Evolutionary conservation across 2,113 vertebrate genomes (phyloP), one percentile per base, ranked within the genome.

Genomic region (Callospermophilus lateralis): DNA sequence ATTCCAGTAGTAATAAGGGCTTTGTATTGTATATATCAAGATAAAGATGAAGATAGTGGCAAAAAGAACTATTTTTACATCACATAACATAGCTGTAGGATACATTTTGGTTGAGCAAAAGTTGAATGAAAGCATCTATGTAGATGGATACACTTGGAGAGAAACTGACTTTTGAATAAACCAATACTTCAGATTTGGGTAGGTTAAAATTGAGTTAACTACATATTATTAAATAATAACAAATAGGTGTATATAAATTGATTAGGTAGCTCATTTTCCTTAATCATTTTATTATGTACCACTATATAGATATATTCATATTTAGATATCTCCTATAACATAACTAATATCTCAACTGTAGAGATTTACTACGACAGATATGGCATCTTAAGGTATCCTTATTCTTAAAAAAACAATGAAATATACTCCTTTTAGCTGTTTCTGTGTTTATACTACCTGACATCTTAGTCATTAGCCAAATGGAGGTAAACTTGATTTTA

Each of bases 381-480:
- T 68, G 7, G 9, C 37, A 80, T 48, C 6, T 65, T 81, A 68
- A 84, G 74, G 68, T 48, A 30, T 61, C n/a, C 3, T 42, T 80
- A 77, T 74, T 81, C 5, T n/a, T 61, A 79, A 53, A 19, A 13
- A 84, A 89, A 85, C 10, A 63, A 61, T 67, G 63, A 76, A 84
- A 84, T 85, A 74, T 51, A 42, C 0, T n/a, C 22, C 80, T 26
- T 84, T 87, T 51, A 68, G 13, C 4, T 68, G 63, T 67, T 74
- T 70, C 37, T 84, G 20, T 58, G n/a, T 90, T 86, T 48, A 39
- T 0, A 65, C 12, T 37, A 70, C 3, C 37, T 45, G 51, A 76
- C 11, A 45, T 81, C n/a, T 90, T 86, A 81, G 72, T 90, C 8
- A n/a, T 73, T 73, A 89, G 15, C 55, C 48, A 79, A 93, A 89